Evolutionary conservation across 2,113 vertebrate genomes (phyloP), one percentile per base, ranked within the genome.

Genomic region (Hyperopisus bebe): DNA sequence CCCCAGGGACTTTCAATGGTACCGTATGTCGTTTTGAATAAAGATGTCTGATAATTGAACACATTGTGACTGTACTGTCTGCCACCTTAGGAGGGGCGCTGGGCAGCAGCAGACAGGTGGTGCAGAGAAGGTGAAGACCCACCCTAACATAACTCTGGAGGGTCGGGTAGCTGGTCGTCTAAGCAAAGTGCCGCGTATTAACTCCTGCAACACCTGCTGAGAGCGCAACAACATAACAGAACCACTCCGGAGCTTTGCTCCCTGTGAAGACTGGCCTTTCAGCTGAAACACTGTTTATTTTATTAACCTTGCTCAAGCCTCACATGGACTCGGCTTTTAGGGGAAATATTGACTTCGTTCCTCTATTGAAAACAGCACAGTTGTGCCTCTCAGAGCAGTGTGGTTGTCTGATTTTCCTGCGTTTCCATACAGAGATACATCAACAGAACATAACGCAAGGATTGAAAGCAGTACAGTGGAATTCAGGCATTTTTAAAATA

Each of bases 121-220:
- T 27, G 21, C 2, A 50, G 47, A 50, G 46, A 93, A 88, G 88
- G 90, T 87, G 50, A 42, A 58, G 88, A 53, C 87, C 93, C 93
- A 90, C 90, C 92, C 92, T 90, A 77, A 86, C 3, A 90, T 84
- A 58, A 82, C 66, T n/a, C 44, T 46, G 46, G 83, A 50, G 46
- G 83, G 42, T 46, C 10, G 8, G 2, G 11, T 27, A 50, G n/a
- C 44, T 85, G n/a, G 47, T 7, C 82, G 1, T 48, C 44, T 84
- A 19, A 84, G 83, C 83, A 47, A 85, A 47, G 24, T n/a, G 47
- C 47, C 9, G 0, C 83, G 21, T 86, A 27, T 50, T 50, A 48
- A 19, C 27, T 86, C 21, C n/a, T 4, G 10, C 24, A 31, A 15
- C 83, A 15, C 83, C 83, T 27, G 83, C 83, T 48, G n/a, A 10